phyloP scores from a whole-genome alignment of 2,113 vertebrate species.

The Eudorcas thomsonii region DNA sequence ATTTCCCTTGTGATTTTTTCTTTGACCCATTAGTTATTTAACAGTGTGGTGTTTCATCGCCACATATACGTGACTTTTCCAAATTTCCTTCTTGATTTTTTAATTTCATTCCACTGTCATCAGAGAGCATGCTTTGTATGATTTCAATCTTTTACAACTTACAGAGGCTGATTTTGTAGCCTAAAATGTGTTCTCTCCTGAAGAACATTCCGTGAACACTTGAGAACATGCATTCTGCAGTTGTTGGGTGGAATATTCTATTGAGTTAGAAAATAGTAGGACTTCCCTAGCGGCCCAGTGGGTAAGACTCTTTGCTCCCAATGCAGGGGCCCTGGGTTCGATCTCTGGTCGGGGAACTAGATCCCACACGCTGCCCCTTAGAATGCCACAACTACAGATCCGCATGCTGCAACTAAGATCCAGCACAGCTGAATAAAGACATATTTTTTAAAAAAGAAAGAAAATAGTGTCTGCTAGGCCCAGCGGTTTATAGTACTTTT shows the following conservation, averaged over 20 bases:
- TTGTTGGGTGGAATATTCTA: background rate
- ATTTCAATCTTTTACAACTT: background rate
- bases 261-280: background rate
- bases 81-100: slow-evolving; percentile 31
- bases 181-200: background rate
- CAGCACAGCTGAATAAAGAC: background rate
- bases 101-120: background rate
- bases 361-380: background rate
- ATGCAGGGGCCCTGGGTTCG: background rate
- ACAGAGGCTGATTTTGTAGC: background rate
- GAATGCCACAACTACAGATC: background rate
- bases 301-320: background rate
- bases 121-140: background rate
- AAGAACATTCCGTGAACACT: background rate
- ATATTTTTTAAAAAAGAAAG: background rate
- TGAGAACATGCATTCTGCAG: background rate
- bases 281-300: background rate
- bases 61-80: slow-evolving; percentile 15
- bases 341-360: background rate
- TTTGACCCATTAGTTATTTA: background rate
- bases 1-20: background rate
- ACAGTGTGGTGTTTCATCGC: background rate
- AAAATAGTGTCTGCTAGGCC: background rate
- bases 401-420: background rate
- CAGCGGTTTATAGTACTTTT: background rate